A percentile compares a stretch with the other conserved stretches of the same genome.
Conservation (phyloP, 2,113 vertebrate genomes). For the Centrocercus urophasianus region DNA sequence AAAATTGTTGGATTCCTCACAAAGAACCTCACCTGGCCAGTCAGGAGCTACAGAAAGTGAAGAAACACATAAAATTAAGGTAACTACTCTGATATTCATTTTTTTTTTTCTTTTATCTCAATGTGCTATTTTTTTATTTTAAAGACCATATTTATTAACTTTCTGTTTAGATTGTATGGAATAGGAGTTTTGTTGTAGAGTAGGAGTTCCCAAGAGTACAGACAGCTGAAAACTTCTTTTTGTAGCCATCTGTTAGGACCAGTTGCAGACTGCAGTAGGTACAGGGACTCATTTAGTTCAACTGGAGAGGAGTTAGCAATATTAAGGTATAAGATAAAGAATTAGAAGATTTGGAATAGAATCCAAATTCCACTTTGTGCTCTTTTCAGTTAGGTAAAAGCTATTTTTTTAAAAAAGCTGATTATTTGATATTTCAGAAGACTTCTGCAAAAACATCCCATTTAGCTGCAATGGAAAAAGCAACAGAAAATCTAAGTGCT, state of each 20-base stretch:
- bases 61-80: constrained; percentile 37
- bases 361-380: neutral
- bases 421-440: constrained; percentile 61
- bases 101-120: constrained; percentile 29
- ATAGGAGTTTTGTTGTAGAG: neutral
- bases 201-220: neutral
- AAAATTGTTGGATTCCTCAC: constrained; percentile 74
- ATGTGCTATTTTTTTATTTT: neutral
- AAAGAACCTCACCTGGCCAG: neutral
- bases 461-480: constrained; percentile 69
- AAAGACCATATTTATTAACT: neutral
- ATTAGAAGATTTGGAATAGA: neutral
- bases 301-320: neutral
- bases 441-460: constrained; percentile 39
- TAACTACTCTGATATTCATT: constrained; percentile 36
- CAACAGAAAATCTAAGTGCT: constrained; percentile 79
- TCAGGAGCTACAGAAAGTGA: neutral
- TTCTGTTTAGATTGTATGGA: neutral
- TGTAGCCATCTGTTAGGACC: neutral
- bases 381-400: constrained; percentile 1
- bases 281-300: neutral
- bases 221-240: neutral
- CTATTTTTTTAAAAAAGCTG: neutral
- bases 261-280: neutral
- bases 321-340: neutral